Conservation (phyloP, 1,140 invertebrate genomes). For the Polypedilum pembai region DNA sequence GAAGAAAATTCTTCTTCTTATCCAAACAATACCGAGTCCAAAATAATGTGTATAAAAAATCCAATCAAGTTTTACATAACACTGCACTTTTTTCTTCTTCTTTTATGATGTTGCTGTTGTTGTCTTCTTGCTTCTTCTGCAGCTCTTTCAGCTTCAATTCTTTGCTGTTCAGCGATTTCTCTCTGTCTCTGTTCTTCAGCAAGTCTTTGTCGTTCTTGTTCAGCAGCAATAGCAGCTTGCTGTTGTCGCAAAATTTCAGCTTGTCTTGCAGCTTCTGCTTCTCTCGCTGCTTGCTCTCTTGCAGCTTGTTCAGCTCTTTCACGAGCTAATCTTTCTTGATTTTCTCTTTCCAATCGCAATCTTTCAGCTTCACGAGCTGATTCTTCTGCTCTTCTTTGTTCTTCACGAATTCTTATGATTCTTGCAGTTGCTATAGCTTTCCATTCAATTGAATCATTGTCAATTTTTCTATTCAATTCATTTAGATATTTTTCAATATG, state of each 20-base stretch:
- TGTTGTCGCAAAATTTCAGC: neutral
- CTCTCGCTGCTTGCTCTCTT: neutral
- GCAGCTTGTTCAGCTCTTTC: neutral
- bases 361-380: constrained; percentile 15
- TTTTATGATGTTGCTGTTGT: neutral
- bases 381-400: neutral
- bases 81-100: neutral
- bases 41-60: too few relatives aligned
- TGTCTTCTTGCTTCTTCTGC: neutral
- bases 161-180: neutral
- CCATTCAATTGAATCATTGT: constrained; percentile 7
- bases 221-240: neutral
- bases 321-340: constrained; percentile 1
- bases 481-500: neutral
- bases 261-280: neutral
- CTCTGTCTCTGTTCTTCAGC: constrained; percentile 8
- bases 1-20: too few relatives aligned
- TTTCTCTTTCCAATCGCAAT: neutral
- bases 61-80: neutral
- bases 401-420: neutral
- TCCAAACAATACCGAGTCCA: too few relatives aligned
- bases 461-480: neutral
- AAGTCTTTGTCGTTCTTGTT: neutral
- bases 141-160: neutral
- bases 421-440: neutral